Evolutionary conservation across 2,113 vertebrate species (phyloP).

Genomic region (Bothrops jararaca): DNA sequence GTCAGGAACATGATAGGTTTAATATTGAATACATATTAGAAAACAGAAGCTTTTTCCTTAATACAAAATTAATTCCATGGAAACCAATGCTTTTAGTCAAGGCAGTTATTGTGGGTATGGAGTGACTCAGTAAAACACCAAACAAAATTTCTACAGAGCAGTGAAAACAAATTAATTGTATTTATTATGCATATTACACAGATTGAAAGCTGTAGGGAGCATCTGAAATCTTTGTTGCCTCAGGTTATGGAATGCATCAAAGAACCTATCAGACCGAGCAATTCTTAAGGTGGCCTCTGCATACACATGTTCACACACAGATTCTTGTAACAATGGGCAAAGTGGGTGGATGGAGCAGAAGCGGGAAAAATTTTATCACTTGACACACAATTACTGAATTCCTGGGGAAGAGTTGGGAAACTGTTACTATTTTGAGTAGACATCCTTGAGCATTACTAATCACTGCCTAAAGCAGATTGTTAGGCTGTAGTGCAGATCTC

Average conservation of each 20-base stretch:
- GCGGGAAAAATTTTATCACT: slow-evolving; percentile 45
- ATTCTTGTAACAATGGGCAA: slow-evolving; percentile 55
- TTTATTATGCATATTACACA: slow-evolving; percentile 79
- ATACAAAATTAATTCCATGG: slow-evolving; percentile 34
- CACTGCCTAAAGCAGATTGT: slow-evolving; percentile 53
- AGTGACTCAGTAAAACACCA: slow-evolving; percentile 61
- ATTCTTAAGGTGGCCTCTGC: slow-evolving; percentile 60
- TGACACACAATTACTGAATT: slow-evolving; percentile 52
- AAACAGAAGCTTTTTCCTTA: slow-evolving; percentile 50
- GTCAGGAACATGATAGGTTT: slow-evolving; percentile 53
- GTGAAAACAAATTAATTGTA: slow-evolving; percentile 73
- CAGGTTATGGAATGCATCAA: slow-evolving; percentile 63
- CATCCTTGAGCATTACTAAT: slow-evolving; percentile 60
- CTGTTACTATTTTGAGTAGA: slow-evolving; percentile 50
- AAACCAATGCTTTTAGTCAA: slow-evolving; percentile 45
- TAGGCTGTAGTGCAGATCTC: slow-evolving; percentile 59
- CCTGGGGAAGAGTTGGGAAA: slow-evolving; percentile 41
- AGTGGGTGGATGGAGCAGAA: slow-evolving; percentile 41
- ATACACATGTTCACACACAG: slow-evolving; percentile 40
- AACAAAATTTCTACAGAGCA: slow-evolving; percentile 65
- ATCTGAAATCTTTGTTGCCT: slow-evolving; percentile 66
- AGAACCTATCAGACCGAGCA: slow-evolving; percentile 65
- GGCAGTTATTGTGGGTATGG: slow-evolving; percentile 7
- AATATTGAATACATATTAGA: slow-evolving; percentile 62
- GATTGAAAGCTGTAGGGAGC: slow-evolving; percentile 67